Base-by-base conservation (phyloP, 2,113 vertebrate species). In the Mesitornis unicolor region DNA sequence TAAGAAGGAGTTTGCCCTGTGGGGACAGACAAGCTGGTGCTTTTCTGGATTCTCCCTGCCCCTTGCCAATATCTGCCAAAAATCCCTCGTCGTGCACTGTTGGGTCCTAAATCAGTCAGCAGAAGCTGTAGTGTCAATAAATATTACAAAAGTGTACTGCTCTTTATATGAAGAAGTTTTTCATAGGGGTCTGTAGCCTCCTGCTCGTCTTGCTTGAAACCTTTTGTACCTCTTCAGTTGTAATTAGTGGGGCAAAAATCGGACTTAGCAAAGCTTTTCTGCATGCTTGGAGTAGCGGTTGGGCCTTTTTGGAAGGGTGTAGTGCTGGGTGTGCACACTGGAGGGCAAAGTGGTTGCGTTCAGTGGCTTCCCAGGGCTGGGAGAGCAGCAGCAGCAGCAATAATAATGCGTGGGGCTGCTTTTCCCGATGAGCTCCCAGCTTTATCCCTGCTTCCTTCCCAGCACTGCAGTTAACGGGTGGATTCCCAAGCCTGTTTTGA, bases 271-370 rank as follows among this genome's bases (percentile, higher is more conserved):
- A 10, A 54, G 70, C 74, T 53, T 43, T 59, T n/a, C 71, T 51
- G 83, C 35, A 0, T 33, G 59, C 73, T 29, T n/a, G 12, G 11
- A 26, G 43, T 14, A 17, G 76, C 31, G 0, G 5, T 63, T 15
- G 68, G 56, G 47, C 31, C 61, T 21, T 22, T n/a, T 29, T 9
- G 6, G 13, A 0, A 7, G 38, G 80, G 6, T 95, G 95, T 3
- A 54, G 19, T 92, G 71, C 93, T 78, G 83, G 9, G 0, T 29
- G 24, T 13, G 76, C 92, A 75, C 96, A 31, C 96, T 78, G 95
- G 93, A 92, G 96, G 96, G 96, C 96, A 89, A 90, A 89, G 83
- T 63, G 4, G 75, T 1, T 73, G 84, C 84, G 12, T 7, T 7
- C 7, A 6, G 36, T 0, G 26, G 63, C 59, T 59, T 7, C 57